phyloP scores from a whole-genome alignment of 2,113 vertebrate genomes.

The Ciconia boyciana region DNA sequence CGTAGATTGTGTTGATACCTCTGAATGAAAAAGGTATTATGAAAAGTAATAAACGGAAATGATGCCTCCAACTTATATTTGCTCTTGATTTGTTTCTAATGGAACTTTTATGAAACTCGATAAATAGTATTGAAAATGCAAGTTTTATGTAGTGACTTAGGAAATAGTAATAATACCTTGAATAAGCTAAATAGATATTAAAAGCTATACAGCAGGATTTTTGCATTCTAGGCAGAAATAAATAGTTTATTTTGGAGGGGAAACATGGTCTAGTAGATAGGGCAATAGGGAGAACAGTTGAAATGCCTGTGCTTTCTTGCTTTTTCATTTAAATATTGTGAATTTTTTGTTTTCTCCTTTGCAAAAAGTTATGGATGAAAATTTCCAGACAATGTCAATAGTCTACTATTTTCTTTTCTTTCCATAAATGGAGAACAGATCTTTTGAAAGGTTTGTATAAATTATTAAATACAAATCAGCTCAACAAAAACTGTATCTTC shows the following conservation, averaged over 20 bases:
- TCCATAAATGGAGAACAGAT: neutral
- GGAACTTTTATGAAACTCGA: constrained; percentile 16
- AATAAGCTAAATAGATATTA: neutral
- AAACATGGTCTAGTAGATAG: neutral
- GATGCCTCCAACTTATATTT: neutral
- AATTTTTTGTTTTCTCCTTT: neutral
- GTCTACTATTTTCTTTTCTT: neutral
- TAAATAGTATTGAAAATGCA: constrained; percentile 7
- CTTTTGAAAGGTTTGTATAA: neutral
- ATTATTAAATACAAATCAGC: neutral
- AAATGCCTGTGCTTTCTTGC: neutral
- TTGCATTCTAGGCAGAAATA: neutral
- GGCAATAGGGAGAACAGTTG: neutral
- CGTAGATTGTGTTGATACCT: neutral
- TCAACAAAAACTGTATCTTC: neutral
- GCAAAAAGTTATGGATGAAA: neutral
- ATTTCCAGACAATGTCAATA: neutral
- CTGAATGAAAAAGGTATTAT: constrained; percentile 5
- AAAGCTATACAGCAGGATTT: neutral
- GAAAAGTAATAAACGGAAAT: constrained; percentile 46
- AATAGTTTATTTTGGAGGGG: neutral
- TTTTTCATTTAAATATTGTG: neutral
- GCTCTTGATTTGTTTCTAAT: constrained; percentile 25
- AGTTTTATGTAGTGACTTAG: neutral
- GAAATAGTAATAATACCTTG: neutral